phyloP scores from a whole-genome alignment of 2,888 invertebrate genomes.

The Thereva unica region DNA sequence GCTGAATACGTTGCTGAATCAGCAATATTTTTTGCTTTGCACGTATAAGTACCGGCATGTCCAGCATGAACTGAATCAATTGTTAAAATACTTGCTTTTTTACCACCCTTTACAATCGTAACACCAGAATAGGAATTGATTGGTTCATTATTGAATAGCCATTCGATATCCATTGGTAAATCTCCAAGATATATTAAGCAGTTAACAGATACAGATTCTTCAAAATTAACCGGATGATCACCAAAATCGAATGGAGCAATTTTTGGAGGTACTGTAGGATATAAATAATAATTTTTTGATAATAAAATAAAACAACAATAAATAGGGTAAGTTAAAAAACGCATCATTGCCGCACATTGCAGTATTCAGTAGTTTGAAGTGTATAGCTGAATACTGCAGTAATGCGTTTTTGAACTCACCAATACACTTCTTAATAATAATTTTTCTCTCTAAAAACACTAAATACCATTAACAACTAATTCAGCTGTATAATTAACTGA shows the following conservation, averaged over 20 bases:
- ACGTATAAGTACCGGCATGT: constrained; percentile 77
- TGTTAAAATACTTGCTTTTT: constrained; percentile 66
- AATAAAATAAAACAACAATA: constrained; percentile 2
- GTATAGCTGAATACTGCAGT: background rate
- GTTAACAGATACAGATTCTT: constrained; percentile 66
- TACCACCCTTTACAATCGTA: constrained; percentile 60
- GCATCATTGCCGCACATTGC: background rate
- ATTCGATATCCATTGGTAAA: constrained; percentile 65
- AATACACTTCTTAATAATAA: constrained; percentile 38
- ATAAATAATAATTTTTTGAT: background rate
- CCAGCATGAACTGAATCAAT: constrained; percentile 66
- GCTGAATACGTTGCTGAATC: constrained; percentile 70
- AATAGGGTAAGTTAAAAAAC: background rate
- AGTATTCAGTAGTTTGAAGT: background rate
- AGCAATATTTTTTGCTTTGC: constrained; percentile 72
- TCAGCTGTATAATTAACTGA: constrained; percentile 64
- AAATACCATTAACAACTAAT: constrained; percentile 64
- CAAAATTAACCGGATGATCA: constrained; percentile 68
- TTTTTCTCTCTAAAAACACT: background rate
- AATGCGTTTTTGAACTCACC: constrained; percentile 62
- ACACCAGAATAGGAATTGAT: constrained; percentile 56
- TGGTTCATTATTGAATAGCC: constrained; percentile 61
- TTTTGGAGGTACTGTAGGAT: constrained; percentile 70
- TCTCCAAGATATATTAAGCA: constrained; percentile 68
- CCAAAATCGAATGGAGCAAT: constrained; percentile 75